phyloP scores from a whole-genome alignment of 2,797 vertebrate genomes.

The Tenualosa ilisha region DNA sequence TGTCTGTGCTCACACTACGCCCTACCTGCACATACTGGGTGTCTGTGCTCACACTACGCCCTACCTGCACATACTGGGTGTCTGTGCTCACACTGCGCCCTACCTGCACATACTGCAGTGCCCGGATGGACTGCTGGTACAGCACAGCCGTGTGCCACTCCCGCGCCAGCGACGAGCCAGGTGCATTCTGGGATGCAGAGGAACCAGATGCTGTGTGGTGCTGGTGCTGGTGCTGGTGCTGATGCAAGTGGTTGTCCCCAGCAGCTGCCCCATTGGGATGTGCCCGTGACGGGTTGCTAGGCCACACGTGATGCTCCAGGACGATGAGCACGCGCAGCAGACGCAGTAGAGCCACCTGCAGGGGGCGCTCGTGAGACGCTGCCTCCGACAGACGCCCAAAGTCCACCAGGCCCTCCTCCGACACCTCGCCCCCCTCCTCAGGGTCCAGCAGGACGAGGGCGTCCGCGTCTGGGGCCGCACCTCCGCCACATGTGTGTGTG shows the following conservation, averaged over 20 bases:
- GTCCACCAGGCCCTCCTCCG: conserved; percentile 87
- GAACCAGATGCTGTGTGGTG: conserved; percentile 47
- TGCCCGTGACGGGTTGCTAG: conserved; percentile 43
- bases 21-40: conserved; percentile 69
- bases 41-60: no score
- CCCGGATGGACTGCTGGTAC: conserved; percentile 93
- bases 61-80: conserved; percentile 65
- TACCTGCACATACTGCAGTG: conserved; percentile 76
- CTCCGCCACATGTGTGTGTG: conserved; percentile 74
- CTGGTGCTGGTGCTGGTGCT: conserved; percentile 62
- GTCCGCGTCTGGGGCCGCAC: conserved; percentile 54
- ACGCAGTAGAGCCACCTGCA: conserved; percentile 93
- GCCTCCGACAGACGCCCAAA: conserved; percentile 71
- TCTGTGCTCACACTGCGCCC: no score
- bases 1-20: no score
- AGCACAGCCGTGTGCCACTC: conserved; percentile 90
- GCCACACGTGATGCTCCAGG: conserved; percentile 84
- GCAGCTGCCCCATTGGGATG: conserved; percentile 19
- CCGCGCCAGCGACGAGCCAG: conserved; percentile 77
- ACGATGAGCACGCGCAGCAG: conserved; percentile 91
- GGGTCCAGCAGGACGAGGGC: conserved; percentile 16
- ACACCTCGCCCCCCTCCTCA: conserved; percentile 66
- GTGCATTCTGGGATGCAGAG: background rate
- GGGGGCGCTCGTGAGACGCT: conserved; percentile 86
- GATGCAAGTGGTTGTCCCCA: conserved; percentile 62